Base-by-base conservation (phyloP, 2,797 vertebrate species). In the Myotis myotis region DNA sequence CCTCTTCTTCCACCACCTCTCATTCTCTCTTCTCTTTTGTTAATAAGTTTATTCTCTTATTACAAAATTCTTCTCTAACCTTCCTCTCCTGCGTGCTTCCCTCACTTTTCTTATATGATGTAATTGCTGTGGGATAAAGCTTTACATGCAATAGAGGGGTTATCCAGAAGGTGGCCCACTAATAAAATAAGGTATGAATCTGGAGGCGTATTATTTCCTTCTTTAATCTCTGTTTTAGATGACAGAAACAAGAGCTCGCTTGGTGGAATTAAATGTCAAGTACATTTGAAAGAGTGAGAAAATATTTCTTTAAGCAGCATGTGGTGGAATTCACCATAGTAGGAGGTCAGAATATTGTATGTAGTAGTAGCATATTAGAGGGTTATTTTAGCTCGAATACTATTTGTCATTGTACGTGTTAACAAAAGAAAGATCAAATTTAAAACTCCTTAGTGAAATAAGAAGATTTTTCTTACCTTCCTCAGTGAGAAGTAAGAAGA, bases 381-480 rank as follows among this genome's bases (percentile, higher is more conserved):
- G 62, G 38, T 84, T 96, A 96, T 96, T 97, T 96, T 95, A 96
- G 93, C 93, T 70, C 86, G 82, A 93, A 89, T 96, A 88, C 78
- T 82, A 55, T 95, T 96, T 96, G 91, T 95, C 94, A 68, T 94
- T 93, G 78, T 95, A 44, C 53, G 71, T 96, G 74, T 95, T 95
- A 94, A 91, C 47, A 85, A 95, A 96, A 78, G 75, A 89, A 36
- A 94, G 90, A 96, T 94, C 86, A 84, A 64, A 66, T 94, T 89
- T 89, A 85, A 33, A 96, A 95, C 79, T 95, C 96, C 95, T 90
- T 93, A 36, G 95, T 95, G 96, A 95, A 95, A 94, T 96, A 89
- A 64, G 82, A 87, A 94, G 70, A 93, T 68, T 89, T 96, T 87
- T 91, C 51, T 91, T 96, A 75, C 76, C 86, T 96, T 94, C 89